These are phyloP conservation scores for Sitta carolinensis DNA, from an alignment of 2,797 vertebrate species.

Conservation along the genomic window DNA sequence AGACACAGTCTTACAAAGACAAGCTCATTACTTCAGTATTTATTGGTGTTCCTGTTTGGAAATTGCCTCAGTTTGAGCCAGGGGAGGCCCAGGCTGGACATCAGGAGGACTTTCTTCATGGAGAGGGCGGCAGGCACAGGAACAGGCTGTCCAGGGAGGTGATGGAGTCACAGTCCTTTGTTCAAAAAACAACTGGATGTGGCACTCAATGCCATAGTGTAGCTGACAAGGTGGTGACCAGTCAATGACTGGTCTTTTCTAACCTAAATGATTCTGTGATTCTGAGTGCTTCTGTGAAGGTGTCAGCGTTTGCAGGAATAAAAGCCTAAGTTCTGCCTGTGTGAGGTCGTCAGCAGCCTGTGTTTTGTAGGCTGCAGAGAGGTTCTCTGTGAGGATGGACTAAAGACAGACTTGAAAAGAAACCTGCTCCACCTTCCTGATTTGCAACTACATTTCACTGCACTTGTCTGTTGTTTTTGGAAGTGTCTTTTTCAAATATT, in stretches of 20 bases:
- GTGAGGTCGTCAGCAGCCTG: background rate
- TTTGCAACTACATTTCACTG: background rate
- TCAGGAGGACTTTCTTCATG: background rate
- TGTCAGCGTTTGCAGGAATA: background rate
- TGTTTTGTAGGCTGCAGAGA: background rate
- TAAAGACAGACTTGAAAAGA: background rate
- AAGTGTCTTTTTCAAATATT: constrained; percentile 5
- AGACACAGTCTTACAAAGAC: background rate
- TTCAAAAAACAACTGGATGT: background rate
- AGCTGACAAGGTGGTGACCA: background rate
- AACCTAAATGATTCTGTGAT: background rate
- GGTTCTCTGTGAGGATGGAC: background rate
- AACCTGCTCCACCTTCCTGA: background rate
- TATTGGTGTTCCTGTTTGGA: background rate
- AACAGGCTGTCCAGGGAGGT: background rate
- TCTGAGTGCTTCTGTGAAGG: background rate
- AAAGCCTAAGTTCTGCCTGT: background rate
- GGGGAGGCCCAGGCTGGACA: background rate
- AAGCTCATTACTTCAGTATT: background rate
- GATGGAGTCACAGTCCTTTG: background rate
- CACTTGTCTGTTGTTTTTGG: constrained; percentile 8
- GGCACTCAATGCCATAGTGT: background rate
- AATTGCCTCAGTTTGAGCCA: background rate
- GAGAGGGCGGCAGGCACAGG: background rate
- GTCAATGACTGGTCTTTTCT: background rate